phyloP scores from a whole-genome alignment of 2,797 vertebrate genomes.

The Thaleichthys pacificus region DNA sequence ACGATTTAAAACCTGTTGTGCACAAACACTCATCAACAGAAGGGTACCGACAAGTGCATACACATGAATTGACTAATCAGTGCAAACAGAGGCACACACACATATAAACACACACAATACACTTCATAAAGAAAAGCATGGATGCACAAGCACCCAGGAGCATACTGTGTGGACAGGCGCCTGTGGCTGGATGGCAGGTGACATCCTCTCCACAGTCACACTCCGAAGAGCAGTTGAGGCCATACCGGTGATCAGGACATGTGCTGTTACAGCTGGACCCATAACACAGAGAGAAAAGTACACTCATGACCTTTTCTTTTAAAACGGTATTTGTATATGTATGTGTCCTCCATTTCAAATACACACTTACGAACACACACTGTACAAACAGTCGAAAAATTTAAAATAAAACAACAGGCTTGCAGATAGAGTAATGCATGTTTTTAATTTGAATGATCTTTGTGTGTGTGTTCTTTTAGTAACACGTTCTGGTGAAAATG shows the following conservation, averaged over 20 bases:
- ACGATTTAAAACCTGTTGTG: too few relatives aligned
- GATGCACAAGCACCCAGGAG: conserved; percentile 20
- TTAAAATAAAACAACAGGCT: too few relatives aligned
- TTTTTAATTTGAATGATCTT: too few relatives aligned
- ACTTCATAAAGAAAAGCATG: neutral
- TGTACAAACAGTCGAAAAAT: too few relatives aligned
- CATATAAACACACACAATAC: neutral
- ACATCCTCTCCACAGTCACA: conserved; percentile 81
- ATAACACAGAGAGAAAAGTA: conserved; percentile 7
- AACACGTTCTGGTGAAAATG: too few relatives aligned
- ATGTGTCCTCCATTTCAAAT: too few relatives aligned
- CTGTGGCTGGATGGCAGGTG: conserved; percentile 76
- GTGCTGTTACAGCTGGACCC: conserved; percentile 90
- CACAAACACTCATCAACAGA: neutral
- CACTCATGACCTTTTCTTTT: neutral
- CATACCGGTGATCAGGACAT: conserved; percentile 81
- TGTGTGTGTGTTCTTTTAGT: too few relatives aligned
- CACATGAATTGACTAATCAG: neutral
- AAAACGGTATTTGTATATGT: too few relatives aligned
- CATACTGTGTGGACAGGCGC: conserved; percentile 82
- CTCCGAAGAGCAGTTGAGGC: conserved; percentile 83
- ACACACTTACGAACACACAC: too few relatives aligned
- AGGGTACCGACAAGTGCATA: neutral
- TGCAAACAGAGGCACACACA: neutral
- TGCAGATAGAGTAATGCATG: too few relatives aligned